A percentile compares a stretch with the other conserved stretches of the same genome.
phyloP scores from a whole-genome alignment of 2,888 invertebrate genomes.

The Microplitis manilae region DNA sequence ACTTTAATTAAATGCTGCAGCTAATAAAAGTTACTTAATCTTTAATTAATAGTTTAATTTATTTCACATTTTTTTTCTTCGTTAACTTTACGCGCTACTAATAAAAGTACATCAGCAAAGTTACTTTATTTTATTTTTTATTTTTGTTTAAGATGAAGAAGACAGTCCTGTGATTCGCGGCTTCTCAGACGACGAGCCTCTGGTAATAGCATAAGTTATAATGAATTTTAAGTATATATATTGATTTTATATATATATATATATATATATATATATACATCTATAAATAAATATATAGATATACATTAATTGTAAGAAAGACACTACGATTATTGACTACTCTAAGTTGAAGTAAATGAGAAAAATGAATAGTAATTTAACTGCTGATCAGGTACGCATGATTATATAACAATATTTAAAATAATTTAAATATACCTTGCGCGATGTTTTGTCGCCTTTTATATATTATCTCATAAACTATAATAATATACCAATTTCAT shows the following conservation, averaged over 20 bases:
- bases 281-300: conserved; percentile 29
- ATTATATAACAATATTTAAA: conserved; percentile 28
- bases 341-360: conserved; percentile 57
- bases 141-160: conserved; percentile 79
- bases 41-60: conserved; percentile 18
- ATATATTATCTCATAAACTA: not conserved
- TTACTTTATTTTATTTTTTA: conserved; percentile 50
- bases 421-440: not conserved
- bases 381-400: conserved; percentile 36
- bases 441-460: conserved; percentile 12
- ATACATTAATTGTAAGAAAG: conserved; percentile 54
- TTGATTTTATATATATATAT: conserved; percentile 37
- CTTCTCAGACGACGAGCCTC: conserved; percentile 94
- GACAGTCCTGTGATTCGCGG: conserved; percentile 91
- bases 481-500: not conserved
- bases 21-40: not conserved
- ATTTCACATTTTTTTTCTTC: conserved; percentile 51
- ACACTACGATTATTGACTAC: conserved; percentile 61
- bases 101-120: too few species aligned
- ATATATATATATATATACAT: conserved; percentile 26
- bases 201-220: conserved; percentile 85
- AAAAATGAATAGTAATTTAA: conserved; percentile 46
- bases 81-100: conserved; percentile 13
- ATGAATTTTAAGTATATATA: conserved; percentile 44
- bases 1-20: not conserved